Conservation (phyloP, 2,888 invertebrate genomes). For the Anodontia alba region DNA sequence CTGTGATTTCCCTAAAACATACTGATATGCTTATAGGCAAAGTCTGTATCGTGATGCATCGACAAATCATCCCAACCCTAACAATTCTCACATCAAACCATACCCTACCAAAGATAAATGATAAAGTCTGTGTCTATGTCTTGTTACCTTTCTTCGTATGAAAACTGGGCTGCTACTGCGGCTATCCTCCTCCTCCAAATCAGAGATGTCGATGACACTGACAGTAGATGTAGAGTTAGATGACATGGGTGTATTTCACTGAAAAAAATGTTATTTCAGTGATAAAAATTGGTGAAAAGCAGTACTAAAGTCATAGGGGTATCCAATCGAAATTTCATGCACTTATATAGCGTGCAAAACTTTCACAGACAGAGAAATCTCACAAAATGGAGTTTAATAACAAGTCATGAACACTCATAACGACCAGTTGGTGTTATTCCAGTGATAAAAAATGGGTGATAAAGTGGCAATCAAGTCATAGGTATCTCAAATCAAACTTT, state of each 20-base stretch:
- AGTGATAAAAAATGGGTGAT: too few relatives aligned
- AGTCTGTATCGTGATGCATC: slow-evolving; percentile 1
- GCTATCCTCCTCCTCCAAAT: background rate
- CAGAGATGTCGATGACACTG: background rate
- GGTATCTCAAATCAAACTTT: background rate
- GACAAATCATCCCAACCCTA: background rate
- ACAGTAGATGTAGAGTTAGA: background rate
- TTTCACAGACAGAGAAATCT: too few relatives aligned
- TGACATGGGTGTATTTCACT: background rate
- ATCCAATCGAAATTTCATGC: too few relatives aligned
- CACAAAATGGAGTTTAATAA: too few relatives aligned
- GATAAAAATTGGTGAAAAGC: background rate
- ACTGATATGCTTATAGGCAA: background rate
- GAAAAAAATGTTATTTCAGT: background rate
- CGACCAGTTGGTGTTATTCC: too few relatives aligned
- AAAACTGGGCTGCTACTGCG: slow-evolving; percentile 1
- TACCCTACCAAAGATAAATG: background rate
- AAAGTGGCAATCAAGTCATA: background rate
- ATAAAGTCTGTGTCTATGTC: slow-evolving; percentile 2
- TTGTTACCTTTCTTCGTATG: background rate
- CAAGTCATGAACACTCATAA: too few relatives aligned
- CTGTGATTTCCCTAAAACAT: background rate
- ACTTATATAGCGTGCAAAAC: too few relatives aligned
- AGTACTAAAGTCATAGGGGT: too few relatives aligned
- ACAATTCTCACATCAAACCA: background rate